phyloP scores from a whole-genome alignment of 2,797 vertebrate genomes.

The Crocodylus rhombifer region DNA sequence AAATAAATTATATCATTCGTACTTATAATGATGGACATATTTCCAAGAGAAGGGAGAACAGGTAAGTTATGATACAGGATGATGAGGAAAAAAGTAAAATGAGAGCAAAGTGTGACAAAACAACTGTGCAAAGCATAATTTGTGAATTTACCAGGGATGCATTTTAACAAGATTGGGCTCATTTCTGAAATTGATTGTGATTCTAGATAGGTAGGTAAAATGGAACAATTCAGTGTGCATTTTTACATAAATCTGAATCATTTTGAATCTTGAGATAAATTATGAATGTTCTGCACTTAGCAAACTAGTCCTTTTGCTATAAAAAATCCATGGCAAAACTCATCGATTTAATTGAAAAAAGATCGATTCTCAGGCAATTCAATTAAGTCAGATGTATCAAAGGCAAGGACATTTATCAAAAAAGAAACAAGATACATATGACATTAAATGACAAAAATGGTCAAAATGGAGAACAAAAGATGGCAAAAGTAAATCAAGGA shows the following conservation, averaged over 20 bases:
- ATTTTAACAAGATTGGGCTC: conserved; percentile 63
- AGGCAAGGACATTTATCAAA: not conserved
- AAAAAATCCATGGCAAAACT: not conserved
- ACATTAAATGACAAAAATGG: not conserved
- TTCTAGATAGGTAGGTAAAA: conserved; percentile 38
- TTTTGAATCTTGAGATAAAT: conserved; percentile 17
- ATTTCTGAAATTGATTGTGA: conserved; percentile 57
- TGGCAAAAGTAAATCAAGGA: too few species aligned
- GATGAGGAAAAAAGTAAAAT: conserved; percentile 70
- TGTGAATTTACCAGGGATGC: conserved; percentile 56
- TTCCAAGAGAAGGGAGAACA: conserved; percentile 51
- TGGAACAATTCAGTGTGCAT: conserved; percentile 2
- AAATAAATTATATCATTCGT: conserved; percentile 37
- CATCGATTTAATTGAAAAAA: not conserved
- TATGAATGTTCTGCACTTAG: not conserved
- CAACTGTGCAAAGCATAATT: conserved; percentile 69
- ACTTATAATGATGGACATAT: conserved; percentile 13
- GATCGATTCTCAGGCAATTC: conserved; percentile 34
- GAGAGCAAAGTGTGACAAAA: conserved; percentile 43
- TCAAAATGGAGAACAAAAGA: too few species aligned
- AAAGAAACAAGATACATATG: not conserved
- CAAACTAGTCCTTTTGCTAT: not conserved
- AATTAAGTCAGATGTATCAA: not conserved
- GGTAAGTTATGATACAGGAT: conserved; percentile 40
- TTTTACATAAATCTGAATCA: not conserved